Conservation (phyloP, 2,797 vertebrate genomes). For the Ptychobarbus kaznakovi region DNA sequence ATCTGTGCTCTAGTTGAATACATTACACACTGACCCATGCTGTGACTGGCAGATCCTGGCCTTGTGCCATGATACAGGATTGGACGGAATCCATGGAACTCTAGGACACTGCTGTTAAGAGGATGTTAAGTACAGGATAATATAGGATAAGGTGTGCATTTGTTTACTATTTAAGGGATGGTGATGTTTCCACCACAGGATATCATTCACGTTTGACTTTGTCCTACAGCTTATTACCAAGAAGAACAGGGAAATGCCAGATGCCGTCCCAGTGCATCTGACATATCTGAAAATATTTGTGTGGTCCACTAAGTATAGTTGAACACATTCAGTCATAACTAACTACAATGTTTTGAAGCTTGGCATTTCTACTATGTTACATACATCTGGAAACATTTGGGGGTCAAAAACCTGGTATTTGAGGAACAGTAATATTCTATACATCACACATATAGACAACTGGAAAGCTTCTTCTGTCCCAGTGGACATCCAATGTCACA, state of each 20-base stretch:
- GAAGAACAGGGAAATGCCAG: not conserved
- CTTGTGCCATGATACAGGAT: constrained; percentile 25
- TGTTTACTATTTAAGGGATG: constrained; percentile 35
- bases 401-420: not conserved
- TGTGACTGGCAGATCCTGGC: constrained; percentile 10
- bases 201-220: not conserved
- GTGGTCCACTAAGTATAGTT: not conserved
- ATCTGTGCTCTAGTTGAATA: constrained; percentile 8
- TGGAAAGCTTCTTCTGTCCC: not conserved
- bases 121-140: constrained; percentile 16
- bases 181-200: not conserved
- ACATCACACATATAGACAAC: not conserved
- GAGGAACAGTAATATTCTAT: not conserved
- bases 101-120: constrained; percentile 26
- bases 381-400: not conserved
- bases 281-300: not conserved
- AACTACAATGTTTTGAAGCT: not conserved
- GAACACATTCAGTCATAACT: not conserved
- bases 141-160: constrained; percentile 24
- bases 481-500: constrained; percentile 1
- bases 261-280: not conserved
- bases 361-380: not conserved
- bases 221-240: not conserved
- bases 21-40: constrained; percentile 12
- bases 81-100: constrained; percentile 14